Evolutionary conservation across 2,113 vertebrate species (phyloP).

Genomic region (Mionectes macconnelli): DNA sequence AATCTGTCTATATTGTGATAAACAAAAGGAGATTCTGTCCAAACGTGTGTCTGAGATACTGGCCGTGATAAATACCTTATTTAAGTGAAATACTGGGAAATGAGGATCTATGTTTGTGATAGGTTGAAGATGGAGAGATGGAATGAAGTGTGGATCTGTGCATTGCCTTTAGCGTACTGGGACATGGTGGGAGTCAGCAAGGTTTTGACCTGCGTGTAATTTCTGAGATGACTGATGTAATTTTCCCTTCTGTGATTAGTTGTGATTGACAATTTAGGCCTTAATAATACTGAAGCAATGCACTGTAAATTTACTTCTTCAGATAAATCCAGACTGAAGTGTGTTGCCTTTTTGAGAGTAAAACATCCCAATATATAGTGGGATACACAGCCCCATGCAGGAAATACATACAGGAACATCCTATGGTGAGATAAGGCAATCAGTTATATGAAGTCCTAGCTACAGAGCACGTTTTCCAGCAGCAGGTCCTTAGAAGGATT

Average conservation of each 20-base stretch:
- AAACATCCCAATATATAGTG: not conserved
- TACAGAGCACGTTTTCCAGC: not conserved
- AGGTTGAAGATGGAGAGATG: not conserved
- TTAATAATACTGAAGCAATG: not conserved
- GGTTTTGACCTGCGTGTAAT: not conserved
- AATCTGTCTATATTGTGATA: not conserved
- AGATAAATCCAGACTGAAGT: not conserved
- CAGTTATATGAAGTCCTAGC: not conserved
- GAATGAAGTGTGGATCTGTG: not conserved
- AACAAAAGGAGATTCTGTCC: not conserved
- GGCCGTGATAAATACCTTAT: not conserved
- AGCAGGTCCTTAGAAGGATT: not conserved
- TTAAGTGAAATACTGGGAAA: not conserved
- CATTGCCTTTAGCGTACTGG: not conserved
- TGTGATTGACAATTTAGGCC: not conserved
- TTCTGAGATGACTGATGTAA: not conserved
- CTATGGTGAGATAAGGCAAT: not conserved
- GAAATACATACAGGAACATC: not conserved
- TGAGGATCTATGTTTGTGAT: not conserved
- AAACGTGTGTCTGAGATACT: not conserved
- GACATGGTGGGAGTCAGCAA: not conserved
- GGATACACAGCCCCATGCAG: not conserved
- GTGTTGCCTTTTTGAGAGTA: not conserved
- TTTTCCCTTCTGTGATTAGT: not conserved
- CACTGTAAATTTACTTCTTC: not conserved